Base-by-base conservation (phyloP, 2,888 invertebrate species). In the Tridacna gigas region DNA sequence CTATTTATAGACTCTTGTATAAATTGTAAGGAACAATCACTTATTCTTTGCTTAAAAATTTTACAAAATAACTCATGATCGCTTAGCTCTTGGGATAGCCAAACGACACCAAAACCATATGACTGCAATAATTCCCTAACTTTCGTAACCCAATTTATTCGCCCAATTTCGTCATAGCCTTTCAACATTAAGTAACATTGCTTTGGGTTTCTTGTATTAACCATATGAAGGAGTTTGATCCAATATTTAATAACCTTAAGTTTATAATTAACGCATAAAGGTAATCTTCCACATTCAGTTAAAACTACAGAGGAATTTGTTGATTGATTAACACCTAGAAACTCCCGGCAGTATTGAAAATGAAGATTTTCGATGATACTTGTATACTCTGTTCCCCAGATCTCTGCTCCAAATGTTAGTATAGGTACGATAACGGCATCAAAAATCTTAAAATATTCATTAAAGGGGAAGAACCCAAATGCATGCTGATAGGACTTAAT, bases 51-150 rank as follows among this genome's bases (percentile, higher is more conserved):
- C 22, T 75, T 75, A 26, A 75, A 75, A 28, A 45, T 25, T 37
- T 15, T 15, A 61, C 61, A 20, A 56, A 75, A 75, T 1, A 28
- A 45, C 28, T 63, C 63, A 18, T 69, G 47, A 45, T 79, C 67
- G 15, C 78, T 63, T 20, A 79, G 37, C 13, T 63, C 71, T 26
- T 79, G 78, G 20, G 63, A 18, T 25, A 56, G 25, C 78, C 78
- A 79, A 20, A 73, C 63, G 56, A 61, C 71, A 25, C 78, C 78
- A 45, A 69, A 79, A 37, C 78, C 73, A 56, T 69, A 71, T n/a
- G 20, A 37, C 22, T 45, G 60, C 11, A 79, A 45, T 63, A 79
- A 26, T 18, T 69, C 25, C 69, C 47, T 56, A 45, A 79, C 37
- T 56, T 63, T 45, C 9, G 45, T 79, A 37, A 69, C 78, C 78